phyloP scores from a whole-genome alignment of 30 jellyfish, hydroid and myxozoan species.

The Chrysaora quinquecirrha region DNA sequence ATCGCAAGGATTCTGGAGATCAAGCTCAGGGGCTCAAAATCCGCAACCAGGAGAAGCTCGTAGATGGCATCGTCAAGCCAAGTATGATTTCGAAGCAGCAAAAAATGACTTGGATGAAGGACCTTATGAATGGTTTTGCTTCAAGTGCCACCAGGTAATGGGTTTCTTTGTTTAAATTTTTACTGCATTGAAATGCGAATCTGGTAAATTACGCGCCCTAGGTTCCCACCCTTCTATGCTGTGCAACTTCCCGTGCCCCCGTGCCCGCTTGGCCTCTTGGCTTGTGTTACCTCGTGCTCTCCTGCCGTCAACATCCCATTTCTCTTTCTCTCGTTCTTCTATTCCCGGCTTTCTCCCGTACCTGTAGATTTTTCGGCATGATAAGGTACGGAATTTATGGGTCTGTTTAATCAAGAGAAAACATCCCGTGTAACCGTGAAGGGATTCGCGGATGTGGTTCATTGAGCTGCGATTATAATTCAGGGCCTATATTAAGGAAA shows the following conservation, averaged over 20 bases:
- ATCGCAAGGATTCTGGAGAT: slow-evolving; percentile 22
- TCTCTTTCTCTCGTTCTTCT: no score
- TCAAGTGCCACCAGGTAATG: slow-evolving; percentile 77
- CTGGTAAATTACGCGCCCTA: not conserved
- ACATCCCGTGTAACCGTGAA: no score
- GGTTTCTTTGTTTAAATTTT: not conserved
- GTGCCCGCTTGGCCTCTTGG: no score
- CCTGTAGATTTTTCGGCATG: no score
- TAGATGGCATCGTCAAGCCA: slow-evolving; percentile 86
- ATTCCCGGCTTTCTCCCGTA: no score
- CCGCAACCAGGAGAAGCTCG: slow-evolving; percentile 87
- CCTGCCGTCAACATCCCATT: slow-evolving; percentile 41
- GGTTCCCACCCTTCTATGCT: no score
- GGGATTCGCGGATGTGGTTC: no score
- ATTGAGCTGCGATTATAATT: no score
- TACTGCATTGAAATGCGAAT: not conserved
- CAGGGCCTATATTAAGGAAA: no score
- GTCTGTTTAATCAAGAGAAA: no score
- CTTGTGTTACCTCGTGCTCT: not conserved
- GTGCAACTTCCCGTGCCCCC: no score
- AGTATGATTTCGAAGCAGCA: slow-evolving; percentile 53
- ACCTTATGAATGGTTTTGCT: slow-evolving; percentile 76
- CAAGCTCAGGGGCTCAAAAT: slow-evolving; percentile 48
- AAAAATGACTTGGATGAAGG: not conserved
- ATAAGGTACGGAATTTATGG: no score